Evolutionary conservation across 2,797 vertebrate genomes (phyloP), one percentile per base, ranked within the genome.

Genomic region (Euphonia xanthogaster): DNA sequence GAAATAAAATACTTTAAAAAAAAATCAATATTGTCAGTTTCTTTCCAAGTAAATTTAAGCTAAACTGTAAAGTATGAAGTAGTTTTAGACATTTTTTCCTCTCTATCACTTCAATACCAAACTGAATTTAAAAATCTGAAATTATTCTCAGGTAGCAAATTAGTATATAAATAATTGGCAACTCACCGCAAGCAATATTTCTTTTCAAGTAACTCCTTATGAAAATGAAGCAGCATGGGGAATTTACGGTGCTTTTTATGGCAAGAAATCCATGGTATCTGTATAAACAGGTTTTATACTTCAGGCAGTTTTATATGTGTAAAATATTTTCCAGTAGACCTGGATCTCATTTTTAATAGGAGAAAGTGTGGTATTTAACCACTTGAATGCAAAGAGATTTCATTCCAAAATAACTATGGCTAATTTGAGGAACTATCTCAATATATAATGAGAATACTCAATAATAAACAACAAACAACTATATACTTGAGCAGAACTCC

Each of bases 241-340:
- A 95, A 93, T 86, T 95, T 93, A 94, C 79, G 86, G 94, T 96
- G 84, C 55, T 94, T 96, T 96, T 91, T 80, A 86, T 85, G 88
- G 93, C 71, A 93, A 68, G 79, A 86, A 91, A 93, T 48, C 67
- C 68, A 77, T 2, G 4, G 88, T 82, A 94, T 57, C 90, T 96
- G 93, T 90, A 90, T 73, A 92, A 96, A 95, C 95, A 96, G 44
- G 86, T 93, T 95, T 94, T 71, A 88, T 22, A 91, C 95, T 94
- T 78, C 87, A 90, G 90, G 88, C 90, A 91, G 40, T 94, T 95
- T 95, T 91, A 25, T 76, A 68, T 92, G 73, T n/a, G 28, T 85
- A 86, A 87, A 95, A 40, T 75, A 54, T 71, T 84, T 96, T 86
- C 89, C 86, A 85, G 68, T 28, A 94, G 74, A 67, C 77, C 57